Conservation (phyloP, 35 echinoderm and acorn worm species). For the Strongylocentrotus purpuratus region DNA sequence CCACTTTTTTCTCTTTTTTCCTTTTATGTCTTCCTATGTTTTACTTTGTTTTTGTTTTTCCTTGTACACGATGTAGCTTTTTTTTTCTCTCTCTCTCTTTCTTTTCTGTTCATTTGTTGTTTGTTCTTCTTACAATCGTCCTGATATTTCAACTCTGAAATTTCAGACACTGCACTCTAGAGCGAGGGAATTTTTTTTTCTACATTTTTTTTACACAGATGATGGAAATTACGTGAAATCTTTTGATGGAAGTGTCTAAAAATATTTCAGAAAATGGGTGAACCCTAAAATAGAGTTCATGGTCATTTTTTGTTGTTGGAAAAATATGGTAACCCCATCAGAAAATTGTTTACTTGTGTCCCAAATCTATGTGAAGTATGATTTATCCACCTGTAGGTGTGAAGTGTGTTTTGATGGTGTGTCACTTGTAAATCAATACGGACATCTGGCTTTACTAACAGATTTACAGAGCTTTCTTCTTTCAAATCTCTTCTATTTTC, state of each 20-base stretch:
- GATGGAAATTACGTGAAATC: neutral
- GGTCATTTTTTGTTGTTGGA: neutral
- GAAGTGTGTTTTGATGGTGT: neutral
- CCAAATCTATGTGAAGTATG: neutral
- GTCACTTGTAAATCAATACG: neutral
- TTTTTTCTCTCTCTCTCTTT: neutral
- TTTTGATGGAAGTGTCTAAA: neutral
- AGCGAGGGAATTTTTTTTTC: too few relatives aligned
- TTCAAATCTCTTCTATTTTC: neutral
- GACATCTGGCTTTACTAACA: neutral
- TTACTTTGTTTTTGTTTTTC: neutral
- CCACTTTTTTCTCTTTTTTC: too few relatives aligned
- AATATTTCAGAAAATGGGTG: neutral
- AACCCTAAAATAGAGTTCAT: neutral
- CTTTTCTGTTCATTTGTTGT: neutral
- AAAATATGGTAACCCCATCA: neutral
- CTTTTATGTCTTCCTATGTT: too few relatives aligned
- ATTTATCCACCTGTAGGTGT: conserved; percentile 17
- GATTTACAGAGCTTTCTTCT: neutral
- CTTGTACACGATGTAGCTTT: neutral
- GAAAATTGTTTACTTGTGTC: neutral
- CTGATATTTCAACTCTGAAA: too few relatives aligned
- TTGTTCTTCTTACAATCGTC: neutral
- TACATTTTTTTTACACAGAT: neutral
- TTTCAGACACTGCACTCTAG: too few relatives aligned